Evolutionary conservation across 2,113 vertebrate species (phyloP).

Genomic region (Mola mola): DNA sequence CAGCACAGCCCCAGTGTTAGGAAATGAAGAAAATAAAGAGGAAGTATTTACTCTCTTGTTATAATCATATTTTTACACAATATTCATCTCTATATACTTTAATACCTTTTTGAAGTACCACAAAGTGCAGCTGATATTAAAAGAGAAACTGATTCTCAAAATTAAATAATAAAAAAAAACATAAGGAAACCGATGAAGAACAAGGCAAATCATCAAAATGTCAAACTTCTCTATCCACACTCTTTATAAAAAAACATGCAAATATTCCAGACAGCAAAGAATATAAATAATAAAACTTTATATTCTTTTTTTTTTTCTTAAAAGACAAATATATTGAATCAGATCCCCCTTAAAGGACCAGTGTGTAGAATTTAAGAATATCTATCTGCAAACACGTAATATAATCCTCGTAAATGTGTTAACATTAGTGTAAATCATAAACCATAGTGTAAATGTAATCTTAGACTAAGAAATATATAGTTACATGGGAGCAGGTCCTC

Average conservation of each 20-base stretch:
- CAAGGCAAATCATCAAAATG: constrained; percentile 69
- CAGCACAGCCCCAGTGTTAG: constrained; percentile 71
- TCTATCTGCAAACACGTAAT: no score
- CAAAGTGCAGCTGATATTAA: constrained; percentile 77
- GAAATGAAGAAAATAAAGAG: constrained; percentile 74
- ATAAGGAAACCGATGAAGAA: constrained; percentile 39
- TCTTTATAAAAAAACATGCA: constrained; percentile 74
- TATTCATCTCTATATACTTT: constrained; percentile 77
- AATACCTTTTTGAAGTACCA: constrained; percentile 76
- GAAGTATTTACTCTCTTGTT: constrained; percentile 79
- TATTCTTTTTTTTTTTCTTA: constrained; percentile 60
- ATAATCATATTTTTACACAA: constrained; percentile 79
- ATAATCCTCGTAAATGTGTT: no score
- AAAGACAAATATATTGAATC: constrained; percentile 71
- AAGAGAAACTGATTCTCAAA: constrained; percentile 53
- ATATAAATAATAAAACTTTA: constrained; percentile 75
- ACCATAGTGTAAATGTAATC: no score
- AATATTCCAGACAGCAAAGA: constrained; percentile 76
- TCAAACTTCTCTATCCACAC: constrained; percentile 61
- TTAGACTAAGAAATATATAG: no score
- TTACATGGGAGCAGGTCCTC: no score
- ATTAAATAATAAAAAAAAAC: constrained; percentile 39
- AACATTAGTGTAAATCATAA: no score
- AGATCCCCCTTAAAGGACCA: constrained; percentile 72
- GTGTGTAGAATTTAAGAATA: no score